Evolutionary conservation across 2,113 vertebrate genomes (phyloP).

Genomic region (Holacanthus passer): DNA sequence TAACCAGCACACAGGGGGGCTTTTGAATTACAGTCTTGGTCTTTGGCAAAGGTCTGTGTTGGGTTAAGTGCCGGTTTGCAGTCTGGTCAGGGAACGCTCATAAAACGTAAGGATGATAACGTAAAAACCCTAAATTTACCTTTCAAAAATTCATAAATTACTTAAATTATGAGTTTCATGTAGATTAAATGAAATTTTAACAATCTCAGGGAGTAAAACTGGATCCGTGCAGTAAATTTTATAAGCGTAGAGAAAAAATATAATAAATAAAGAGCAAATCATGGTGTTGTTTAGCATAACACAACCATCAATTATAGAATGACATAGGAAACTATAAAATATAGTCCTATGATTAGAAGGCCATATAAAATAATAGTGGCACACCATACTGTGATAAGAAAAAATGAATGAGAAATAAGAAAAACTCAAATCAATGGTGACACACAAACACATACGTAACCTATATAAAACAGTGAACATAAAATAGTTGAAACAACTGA

Average conservation of each 20-base stretch:
- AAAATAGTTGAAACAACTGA: too few relatives aligned
- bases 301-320: slow-evolving; percentile 3
- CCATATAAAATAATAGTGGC: not conserved
- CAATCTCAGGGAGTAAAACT: slow-evolving; percentile 23
- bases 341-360: not conserved
- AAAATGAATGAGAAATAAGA: not conserved
- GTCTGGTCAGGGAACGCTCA: slow-evolving; percentile 49
- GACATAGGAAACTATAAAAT: not conserved
- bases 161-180: slow-evolving; percentile 40
- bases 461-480: too few relatives aligned
- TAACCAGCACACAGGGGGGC: slow-evolving; percentile 60
- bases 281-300: not conserved
- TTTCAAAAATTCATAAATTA: slow-evolving; percentile 39
- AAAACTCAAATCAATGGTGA: not conserved
- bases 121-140: slow-evolving; percentile 36
- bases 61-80: slow-evolving; percentile 65
- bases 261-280: slow-evolving; percentile 9
- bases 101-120: slow-evolving; percentile 61
- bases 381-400: not conserved
- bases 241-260: not conserved
- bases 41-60: slow-evolving; percentile 57
- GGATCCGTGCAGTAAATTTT: slow-evolving; percentile 31
- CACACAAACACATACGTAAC: too few relatives aligned
- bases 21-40: slow-evolving; percentile 68
- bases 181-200: slow-evolving; percentile 40